Conservation (phyloP, 1,140 invertebrate genomes). For the Brachionus koreanus region DNA sequence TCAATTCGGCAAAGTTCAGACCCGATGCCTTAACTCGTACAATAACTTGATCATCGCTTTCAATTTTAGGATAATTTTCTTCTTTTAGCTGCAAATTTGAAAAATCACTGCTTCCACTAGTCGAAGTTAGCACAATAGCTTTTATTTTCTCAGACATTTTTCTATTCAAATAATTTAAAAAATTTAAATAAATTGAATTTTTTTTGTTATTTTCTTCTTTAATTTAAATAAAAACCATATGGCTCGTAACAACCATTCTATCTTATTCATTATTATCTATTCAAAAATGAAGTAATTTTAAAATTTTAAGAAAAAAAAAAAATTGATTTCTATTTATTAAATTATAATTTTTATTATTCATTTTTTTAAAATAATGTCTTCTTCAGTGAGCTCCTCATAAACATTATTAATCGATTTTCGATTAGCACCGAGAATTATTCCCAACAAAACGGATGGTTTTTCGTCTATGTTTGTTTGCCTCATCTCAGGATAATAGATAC, state of each 20-base stretch:
- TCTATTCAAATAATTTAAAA: not conserved
- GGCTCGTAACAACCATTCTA: not conserved
- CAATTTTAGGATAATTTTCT: conserved; percentile 36
- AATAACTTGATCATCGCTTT: conserved; percentile 44
- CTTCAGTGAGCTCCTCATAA: conserved; percentile 21
- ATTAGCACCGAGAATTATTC: conserved; percentile 24
- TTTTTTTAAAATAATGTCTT: conserved; percentile 36
- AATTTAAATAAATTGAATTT: not conserved
- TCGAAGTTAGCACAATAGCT: conserved; percentile 35
- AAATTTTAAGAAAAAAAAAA: not conserved
- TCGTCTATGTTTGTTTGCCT: not conserved
- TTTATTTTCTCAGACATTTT: conserved; percentile 35
- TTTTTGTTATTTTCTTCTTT: too few species aligned
- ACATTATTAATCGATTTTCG: conserved; percentile 4
- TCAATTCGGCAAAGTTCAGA: conserved; percentile 61
- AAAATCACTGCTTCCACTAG: conserved; percentile 25
- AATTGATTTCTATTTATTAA: not conserved
- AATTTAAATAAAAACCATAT: not conserved
- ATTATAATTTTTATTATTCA: not conserved
- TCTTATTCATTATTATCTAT: too few species aligned
- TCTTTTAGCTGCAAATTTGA: conserved; percentile 39
- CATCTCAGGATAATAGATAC: conserved; percentile 40
- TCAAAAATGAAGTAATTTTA: not conserved
- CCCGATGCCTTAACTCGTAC: conserved; percentile 44
- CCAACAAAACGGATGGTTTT: conserved; percentile 24